Evolutionary conservation across 35 echinoderm and acorn worm genomes (phyloP), one percentile per base, ranked within the genome.

Genomic region (Apostichopus japonicus): DNA sequence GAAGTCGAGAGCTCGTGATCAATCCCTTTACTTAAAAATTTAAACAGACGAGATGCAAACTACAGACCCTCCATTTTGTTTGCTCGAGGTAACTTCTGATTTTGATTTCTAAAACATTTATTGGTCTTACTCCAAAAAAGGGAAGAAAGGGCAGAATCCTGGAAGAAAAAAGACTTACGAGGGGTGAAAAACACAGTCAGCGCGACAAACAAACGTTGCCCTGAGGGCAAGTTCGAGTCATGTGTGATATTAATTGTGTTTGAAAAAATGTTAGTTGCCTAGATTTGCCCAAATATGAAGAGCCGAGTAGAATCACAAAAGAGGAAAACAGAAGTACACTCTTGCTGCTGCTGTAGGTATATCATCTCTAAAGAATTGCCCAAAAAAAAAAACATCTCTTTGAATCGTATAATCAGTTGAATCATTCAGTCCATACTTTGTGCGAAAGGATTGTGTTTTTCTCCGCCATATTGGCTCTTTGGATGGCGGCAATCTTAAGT

Each of bases 51-150:
- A 84, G 5, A 21, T 22, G n/a, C 17, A 5, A 84, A 84, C 54
- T 54, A 57, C 81, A 84, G 53, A 84, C 33, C 53, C 15, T 15
- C 55, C 15, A 33, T 54, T 84, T 51, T 54, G 81, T 84, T 84
- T 84, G 54, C 81, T 84, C 81, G 81, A 57, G 81, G 54, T 59
- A 84, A 55, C 56, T 55, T 84, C 81, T 84, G 81, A 84, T 84
- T 84, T 84, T 84, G 54, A 84, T 57, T 55, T 84, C 56, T 84
- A 75, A 75, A 75, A 75, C 81, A 84, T 84, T 84, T 84, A 84
- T 59, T 58, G 14, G 54, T 84, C 51, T 58, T 23, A 23, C 54
- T 23, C 6, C 55, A 84, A 84, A 58, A 84, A 84, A 84, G 51
- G 0, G 63, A 67, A 67, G 19, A 67, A 67, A 8, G 0, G 63